These are phyloP conservation scores for Paragorgia papillata DNA, from an alignment of 92 coral and sea anemone genomes.

Conservation along the genomic window DNA sequence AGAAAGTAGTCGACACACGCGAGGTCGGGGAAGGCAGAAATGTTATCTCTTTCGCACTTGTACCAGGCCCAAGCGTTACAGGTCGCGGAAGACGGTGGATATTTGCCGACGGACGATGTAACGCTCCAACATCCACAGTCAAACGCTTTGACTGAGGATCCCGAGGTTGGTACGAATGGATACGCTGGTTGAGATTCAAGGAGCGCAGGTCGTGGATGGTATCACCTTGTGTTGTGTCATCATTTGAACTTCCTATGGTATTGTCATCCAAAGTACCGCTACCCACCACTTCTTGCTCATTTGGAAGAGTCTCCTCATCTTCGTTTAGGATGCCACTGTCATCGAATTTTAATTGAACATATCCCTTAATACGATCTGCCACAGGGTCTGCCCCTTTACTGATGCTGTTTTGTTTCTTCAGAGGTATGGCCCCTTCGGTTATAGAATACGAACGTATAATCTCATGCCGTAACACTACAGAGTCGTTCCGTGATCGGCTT, in stretches of 20 bases:
- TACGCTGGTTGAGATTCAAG: too few relatives aligned
- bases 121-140: constrained; percentile 34
- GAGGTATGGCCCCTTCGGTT: not conserved
- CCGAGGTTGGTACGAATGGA: too few relatives aligned
- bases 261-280: too few relatives aligned
- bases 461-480: constrained; percentile 32
- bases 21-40: constrained; percentile 15
- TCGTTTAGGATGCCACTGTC: too few relatives aligned
- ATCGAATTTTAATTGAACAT: constrained; percentile 13
- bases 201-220: too few relatives aligned
- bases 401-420: not conserved
- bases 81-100: not conserved
- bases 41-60: not conserved
- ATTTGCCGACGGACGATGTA: not conserved
- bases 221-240: too few relatives aligned
- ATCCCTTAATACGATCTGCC: constrained; percentile 8
- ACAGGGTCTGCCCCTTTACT: not conserved
- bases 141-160: constrained; percentile 9
- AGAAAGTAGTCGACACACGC: constrained; percentile 18
- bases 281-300: too few relatives aligned
- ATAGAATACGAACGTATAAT: constrained; percentile 30
- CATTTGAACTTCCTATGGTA: too few relatives aligned
- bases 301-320: too few relatives aligned
- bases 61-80: not conserved
- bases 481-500: constrained; percentile 12